These are phyloP conservation scores for Sphecodes monilicornis DNA, from an alignment of 2,888 invertebrate genomes.

Conservation along the genomic window DNA sequence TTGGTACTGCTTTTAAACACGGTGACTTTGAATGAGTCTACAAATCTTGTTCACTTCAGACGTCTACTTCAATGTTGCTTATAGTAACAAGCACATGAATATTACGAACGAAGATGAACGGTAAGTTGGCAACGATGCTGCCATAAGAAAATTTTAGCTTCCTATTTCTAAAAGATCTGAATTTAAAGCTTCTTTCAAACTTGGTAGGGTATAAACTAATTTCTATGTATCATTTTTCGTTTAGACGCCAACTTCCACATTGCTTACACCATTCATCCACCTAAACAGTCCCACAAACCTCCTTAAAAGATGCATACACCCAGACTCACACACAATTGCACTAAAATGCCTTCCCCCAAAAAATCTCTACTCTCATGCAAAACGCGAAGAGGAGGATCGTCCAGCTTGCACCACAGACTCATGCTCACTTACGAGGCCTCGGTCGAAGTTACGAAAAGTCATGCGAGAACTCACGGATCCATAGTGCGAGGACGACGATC, in stretches of 20 bases:
- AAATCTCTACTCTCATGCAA: not conserved
- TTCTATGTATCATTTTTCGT: too few relatives aligned
- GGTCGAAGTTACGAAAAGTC: not conserved
- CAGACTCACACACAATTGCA: not conserved
- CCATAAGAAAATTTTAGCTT: too few relatives aligned
- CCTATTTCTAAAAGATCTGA: not conserved
- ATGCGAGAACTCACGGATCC: conserved; percentile 19
- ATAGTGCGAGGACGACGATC: not conserved
- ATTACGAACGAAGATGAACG: not conserved
- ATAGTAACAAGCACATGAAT: not conserved
- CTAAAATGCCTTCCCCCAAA: not conserved
- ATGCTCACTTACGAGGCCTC: not conserved
- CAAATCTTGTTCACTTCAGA: not conserved
- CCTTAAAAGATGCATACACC: too few relatives aligned
- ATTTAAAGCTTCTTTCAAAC: not conserved
- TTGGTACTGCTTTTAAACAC: not conserved
- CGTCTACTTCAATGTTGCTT: not conserved
- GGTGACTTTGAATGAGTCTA: not conserved
- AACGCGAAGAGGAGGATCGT: not conserved
- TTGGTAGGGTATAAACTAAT: not conserved
- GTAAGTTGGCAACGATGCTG: not conserved
- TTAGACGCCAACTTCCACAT: not conserved
- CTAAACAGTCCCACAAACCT: too few relatives aligned
- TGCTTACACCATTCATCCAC: not conserved
- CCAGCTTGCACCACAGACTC: not conserved